Percentiles rank a stretch among this genome's conserved stretches.
Evolutionary conservation across 2,797 vertebrate species (phyloP).

Genomic region (Gymnothorax javanicus): DNA sequence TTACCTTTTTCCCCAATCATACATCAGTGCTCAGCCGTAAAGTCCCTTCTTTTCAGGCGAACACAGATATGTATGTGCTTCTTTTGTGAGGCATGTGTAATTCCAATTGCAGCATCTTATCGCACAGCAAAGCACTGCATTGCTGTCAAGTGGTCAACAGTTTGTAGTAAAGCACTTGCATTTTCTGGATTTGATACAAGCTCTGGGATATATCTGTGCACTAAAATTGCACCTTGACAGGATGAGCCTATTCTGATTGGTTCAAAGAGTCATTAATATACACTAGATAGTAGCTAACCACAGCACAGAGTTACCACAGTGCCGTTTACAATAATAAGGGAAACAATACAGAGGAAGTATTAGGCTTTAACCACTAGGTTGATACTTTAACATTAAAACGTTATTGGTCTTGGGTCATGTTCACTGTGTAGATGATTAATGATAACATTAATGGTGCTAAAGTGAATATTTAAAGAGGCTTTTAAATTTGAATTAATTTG

Average conservation of each 20-base stretch:
- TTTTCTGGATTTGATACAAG: background rate
- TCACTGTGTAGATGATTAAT: background rate
- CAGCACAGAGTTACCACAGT: background rate
- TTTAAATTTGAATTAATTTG: conserved; percentile 1
- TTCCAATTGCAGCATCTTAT: background rate
- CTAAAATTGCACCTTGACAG: background rate
- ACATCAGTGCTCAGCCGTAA: background rate
- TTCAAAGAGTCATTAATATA: background rate
- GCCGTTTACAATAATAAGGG: background rate
- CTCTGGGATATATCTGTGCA: background rate
- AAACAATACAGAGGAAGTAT: background rate
- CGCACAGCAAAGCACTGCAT: background rate
- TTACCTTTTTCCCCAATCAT: background rate
- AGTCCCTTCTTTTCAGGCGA: background rate
- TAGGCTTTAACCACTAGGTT: background rate
- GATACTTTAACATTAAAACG: background rate
- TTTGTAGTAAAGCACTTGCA: background rate
- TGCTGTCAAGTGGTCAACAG: background rate
- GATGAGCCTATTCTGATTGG: background rate
- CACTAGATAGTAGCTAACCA: background rate
- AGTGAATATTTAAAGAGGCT: background rate
- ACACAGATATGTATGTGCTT: background rate
- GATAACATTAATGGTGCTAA: background rate
- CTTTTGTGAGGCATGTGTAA: background rate
- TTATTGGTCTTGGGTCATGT: background rate